Percentiles rank a stretch among this genome's conserved stretches.
Conservation (phyloP, 2,113 vertebrate genomes). For the Lophura nycthemera region DNA sequence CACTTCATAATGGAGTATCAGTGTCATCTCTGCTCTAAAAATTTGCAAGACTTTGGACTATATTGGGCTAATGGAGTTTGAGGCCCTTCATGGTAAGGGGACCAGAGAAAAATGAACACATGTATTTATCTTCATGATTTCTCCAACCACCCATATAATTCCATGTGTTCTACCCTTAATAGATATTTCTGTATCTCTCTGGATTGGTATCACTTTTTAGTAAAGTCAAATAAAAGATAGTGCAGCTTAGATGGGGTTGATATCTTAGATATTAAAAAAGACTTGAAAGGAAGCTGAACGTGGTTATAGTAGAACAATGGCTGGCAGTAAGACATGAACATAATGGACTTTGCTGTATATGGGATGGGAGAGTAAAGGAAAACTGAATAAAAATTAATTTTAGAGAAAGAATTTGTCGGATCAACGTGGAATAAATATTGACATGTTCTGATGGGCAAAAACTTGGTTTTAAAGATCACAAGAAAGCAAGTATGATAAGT, state of each 20-base stretch:
- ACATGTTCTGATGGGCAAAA: neutral
- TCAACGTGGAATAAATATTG: neutral
- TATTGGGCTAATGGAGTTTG: neutral
- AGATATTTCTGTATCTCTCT: neutral
- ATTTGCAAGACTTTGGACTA: neutral
- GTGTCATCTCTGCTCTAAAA: neutral
- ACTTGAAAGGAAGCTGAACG: neutral
- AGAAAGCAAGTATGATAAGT: neutral
- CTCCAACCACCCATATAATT: neutral
- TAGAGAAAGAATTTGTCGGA: neutral
- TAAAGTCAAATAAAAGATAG: constrained; percentile 4
- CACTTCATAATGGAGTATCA: constrained; percentile 14
- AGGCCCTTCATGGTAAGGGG: neutral
- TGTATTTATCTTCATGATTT: neutral
- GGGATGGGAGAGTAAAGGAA: neutral
- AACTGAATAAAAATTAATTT: neutral
- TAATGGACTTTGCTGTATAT: neutral
- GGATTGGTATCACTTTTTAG: neutral
- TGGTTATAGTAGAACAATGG: neutral
- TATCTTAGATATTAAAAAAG: constrained; percentile 12
- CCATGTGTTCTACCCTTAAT: neutral
- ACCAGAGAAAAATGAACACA: neutral
- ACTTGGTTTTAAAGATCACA: neutral
- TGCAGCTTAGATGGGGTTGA: neutral
- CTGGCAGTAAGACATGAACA: neutral